Evolutionary conservation across 2,888 invertebrate species (phyloP), one percentile per base, ranked within the genome.

Genomic region (Eustalomyia histrio): DNA sequence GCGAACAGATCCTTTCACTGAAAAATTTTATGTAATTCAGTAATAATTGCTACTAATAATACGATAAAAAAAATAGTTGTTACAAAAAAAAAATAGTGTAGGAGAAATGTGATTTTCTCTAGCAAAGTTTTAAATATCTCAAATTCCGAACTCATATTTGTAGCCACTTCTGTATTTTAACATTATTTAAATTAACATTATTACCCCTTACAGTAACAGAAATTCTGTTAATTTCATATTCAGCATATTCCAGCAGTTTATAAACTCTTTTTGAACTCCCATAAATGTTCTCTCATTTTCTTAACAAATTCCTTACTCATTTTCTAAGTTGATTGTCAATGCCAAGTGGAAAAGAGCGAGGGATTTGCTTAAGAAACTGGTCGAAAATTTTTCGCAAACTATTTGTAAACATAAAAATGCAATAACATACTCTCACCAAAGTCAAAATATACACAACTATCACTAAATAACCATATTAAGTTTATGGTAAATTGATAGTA

Each of bases 171-270:
- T 6, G 29, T 29, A 7, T 7, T 29, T 29, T 29, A 29, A 29
- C 29, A 29, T 29, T 6, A 7, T 29, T 29, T 29, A 29, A 29
- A 29, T 4, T 29, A 6, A 29, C 29, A 29, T 29, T 29, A 39
- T 12, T 39, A n/a, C 43, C n/a, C n/a, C 43, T 47, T 12, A 14
- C 14, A 43, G 16, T 9, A 52, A 52, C 24, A 60, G 12, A 8
- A 39, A 39, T 35, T 35, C 35, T 10, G 8, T 35, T 35, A 39
- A 39, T 39, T 35, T 39, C 9, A 18, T 17, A 68, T 80, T 83
- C 79, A 83, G 81, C 79, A 55, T 47, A 35, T 81, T 81, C 83
- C 33, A 81, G 83, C 67, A 83, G 81, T 81, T 75, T 73, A 55
- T 58, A 29, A 12, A 12, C 14, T 39, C 21, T 43, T 61, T 47